Percentiles rank a stretch among this genome's conserved stretches.
phyloP scores from a whole-genome alignment of 2,888 invertebrate genomes.

The Nephrotoma guestfalica region DNA sequence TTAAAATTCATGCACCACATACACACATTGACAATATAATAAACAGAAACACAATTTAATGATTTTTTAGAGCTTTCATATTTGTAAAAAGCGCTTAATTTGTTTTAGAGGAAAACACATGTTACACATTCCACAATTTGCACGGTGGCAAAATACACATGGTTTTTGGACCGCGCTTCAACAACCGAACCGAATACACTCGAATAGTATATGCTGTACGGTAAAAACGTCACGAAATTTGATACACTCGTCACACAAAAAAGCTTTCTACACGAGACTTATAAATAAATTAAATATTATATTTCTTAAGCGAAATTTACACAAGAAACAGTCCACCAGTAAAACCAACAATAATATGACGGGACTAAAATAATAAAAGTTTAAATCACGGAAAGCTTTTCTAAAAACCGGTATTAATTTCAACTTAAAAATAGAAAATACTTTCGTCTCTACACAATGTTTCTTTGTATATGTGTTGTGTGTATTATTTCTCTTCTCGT shows the following conservation, averaged over 20 bases:
- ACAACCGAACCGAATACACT: neutral
- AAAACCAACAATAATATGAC: neutral
- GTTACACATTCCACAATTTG: neutral
- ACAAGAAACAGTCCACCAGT: neutral
- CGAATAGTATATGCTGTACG: neutral
- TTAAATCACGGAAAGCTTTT: neutral
- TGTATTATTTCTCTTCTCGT: neutral
- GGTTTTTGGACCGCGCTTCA: neutral
- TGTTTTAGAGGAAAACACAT: neutral
- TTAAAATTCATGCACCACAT: neutral
- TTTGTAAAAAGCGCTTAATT: neutral
- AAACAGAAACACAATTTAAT: neutral
- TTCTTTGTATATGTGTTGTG: too few species aligned
- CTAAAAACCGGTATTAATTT: neutral
- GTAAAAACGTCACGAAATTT: neutral
- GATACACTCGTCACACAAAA: neutral
- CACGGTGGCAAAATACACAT: too few species aligned
- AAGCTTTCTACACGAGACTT: neutral
- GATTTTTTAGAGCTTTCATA: neutral
- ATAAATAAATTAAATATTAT: neutral
- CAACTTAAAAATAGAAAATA: neutral
- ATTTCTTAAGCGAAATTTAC: neutral
- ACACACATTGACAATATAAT: neutral
- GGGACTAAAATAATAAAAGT: neutral
- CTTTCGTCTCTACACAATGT: neutral